phyloP scores from a whole-genome alignment of 1,140 invertebrate species.

The Galendromus occidentalis region DNA sequence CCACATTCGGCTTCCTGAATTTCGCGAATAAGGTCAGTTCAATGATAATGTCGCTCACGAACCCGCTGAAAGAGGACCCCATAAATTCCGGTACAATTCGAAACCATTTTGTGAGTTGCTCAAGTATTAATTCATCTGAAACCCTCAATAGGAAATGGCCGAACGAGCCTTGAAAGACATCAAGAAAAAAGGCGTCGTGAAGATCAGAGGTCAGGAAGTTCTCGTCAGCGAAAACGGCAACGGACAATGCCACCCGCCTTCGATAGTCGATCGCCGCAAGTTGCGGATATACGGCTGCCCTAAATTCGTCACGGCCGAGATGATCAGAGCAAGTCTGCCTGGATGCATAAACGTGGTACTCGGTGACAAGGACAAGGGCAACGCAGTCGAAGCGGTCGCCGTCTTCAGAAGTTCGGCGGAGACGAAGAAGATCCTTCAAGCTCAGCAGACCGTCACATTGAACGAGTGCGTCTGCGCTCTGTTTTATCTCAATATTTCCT shows the following conservation, averaged over 20 bases:
- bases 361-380: background rate
- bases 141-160: background rate
- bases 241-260: background rate
- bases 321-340: background rate
- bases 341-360: background rate
- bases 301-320: background rate
- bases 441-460: conserved; percentile 8
- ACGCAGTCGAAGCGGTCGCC: background rate
- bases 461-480: conserved; percentile 5
- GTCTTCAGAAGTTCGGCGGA: background rate
- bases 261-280: background rate
- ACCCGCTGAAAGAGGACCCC: too few relatives aligned
- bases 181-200: background rate
- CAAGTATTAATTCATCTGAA: too few relatives aligned
- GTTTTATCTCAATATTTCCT: conserved; percentile 5
- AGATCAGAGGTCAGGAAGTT: background rate
- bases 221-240: conserved; percentile 1
- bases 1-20: background rate
- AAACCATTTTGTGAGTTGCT: too few relatives aligned
- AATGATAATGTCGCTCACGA: too few relatives aligned
- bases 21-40: background rate
- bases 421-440: background rate
- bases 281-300: conserved; percentile 3
- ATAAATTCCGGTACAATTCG: too few relatives aligned
- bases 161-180: background rate